Base-by-base conservation (phyloP, 1,140 invertebrate species). In the Drosophila tani region DNA sequence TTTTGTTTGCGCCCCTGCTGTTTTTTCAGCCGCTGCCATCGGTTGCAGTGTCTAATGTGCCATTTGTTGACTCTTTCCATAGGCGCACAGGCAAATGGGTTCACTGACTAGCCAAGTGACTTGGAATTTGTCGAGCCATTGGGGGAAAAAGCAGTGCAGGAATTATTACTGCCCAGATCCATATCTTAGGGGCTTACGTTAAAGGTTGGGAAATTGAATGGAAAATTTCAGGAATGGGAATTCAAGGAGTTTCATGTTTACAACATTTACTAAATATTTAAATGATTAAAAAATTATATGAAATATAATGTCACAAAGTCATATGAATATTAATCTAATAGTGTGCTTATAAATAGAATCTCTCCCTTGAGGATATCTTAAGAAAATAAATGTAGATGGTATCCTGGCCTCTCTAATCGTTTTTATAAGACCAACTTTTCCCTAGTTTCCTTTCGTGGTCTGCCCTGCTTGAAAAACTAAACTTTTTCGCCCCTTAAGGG, bases 31-130 rank as follows among this genome's bases (percentile, higher is more conserved):
- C 43, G 29, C 62, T 60, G 41, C 27, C 27, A 41, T 51, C 24
- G 35, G 62, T 17, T 50, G 55, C 50, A 47, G 45, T 43, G 27
- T 59, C 60, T 78, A 81, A 85, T 84, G 56, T 85, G 82, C 68
- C 79, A 81, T 85, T 85, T 86, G 82, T 82, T 79, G 82, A 75
- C 82, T 85, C 62, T 82, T 82, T 82, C 80, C 45, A 71, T 67
- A 60, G 75, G 69, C 79, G 65, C 75, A 64, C 62, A 49, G 29
- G 27, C 53, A 50, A 81, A 84, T 84, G 81, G 73, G 77, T 84
- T 83, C 81, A 83, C 41, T 83, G 81, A 75, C 81, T 82, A 69
- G 60, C 53, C 69, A 73, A 73, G 68, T 73, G 67, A 73, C 67
- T 71, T 60, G 53, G 69, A 73, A 73, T 73, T 73, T 73, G 67